Evolutionary conservation across 1,140 invertebrate species (phyloP), one percentile per base, ranked within the genome.

Genomic region (Drosophila pruinosa): DNA sequence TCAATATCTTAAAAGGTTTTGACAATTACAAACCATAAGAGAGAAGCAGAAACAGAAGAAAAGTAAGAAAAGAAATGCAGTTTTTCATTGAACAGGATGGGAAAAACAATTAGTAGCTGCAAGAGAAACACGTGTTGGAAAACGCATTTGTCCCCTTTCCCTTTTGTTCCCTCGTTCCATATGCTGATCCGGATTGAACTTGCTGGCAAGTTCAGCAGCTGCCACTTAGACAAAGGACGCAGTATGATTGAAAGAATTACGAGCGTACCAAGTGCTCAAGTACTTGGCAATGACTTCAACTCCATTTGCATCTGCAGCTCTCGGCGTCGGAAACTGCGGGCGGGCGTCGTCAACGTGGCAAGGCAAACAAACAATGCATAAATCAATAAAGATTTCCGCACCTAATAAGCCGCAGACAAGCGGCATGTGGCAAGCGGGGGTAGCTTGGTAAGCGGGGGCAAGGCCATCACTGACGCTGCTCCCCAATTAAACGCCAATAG

Each of bases 341-440:
- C 79, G 78, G 61, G 53, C 67, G 26, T 24, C 45, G 68, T 65
- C 45, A 48, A 48, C 62, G 62, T 78, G 56, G 14, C 71, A 76
- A 80, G 58, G 67, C 82, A 86, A 82, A 78, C 82, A 86, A 86
- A 86, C 82, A 86, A 82, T 72, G 83, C 75, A 88, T 82, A 78
- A 78, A 88, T 88, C 82, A 89, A 88, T 88, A 88, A 88, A 88
- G 82, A 88, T 88, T 88, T 88, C 82, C 82, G 78, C 82, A 88
- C 82, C 82, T 88, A 88, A 88, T 88, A 89, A 86, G 82, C 82
- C 77, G 65, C 73, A 64, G 71, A 75, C 75, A 70, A 69, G 75
- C 53, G 39, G 10, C 24, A 28, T 24, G 48, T 7, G 15, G 31
- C 2, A n/a, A 26, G 34, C 12, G 22, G 7, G 34, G 12, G 28